phyloP scores from a whole-genome alignment of 2,113 vertebrate genomes.

The Clinocottus analis region DNA sequence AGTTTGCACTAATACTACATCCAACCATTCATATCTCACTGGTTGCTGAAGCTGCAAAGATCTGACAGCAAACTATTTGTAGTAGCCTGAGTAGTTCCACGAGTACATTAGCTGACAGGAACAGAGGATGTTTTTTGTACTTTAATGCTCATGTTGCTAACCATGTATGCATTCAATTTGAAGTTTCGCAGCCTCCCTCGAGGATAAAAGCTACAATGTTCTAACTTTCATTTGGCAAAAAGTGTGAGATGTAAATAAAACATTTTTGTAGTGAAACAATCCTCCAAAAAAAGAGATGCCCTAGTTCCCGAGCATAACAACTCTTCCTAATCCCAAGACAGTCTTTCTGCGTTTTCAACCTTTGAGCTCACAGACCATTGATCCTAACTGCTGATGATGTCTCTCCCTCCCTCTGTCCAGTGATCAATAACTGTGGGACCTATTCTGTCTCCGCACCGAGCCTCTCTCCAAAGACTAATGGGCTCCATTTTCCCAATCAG shows the following conservation, averaged over 20 bases:
- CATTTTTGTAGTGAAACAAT: neutral
- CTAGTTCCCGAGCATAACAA: neutral
- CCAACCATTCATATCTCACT: neutral
- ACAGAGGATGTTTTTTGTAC: neutral
- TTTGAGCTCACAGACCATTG: slow-evolving; percentile 46
- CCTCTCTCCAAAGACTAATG: slow-evolving; percentile 60
- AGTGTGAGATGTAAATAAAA: neutral
- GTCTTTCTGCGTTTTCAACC: slow-evolving; percentile 46
- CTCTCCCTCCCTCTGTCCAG: slow-evolving; percentile 35
- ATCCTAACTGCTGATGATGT: slow-evolving; percentile 57
- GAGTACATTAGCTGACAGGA: neutral
- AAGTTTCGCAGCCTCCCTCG: neutral
- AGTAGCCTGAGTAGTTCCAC: neutral
- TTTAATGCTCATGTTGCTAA: neutral
- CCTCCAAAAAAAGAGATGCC: neutral
- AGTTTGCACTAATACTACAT: neutral
- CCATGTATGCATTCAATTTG: neutral
- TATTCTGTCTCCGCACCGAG: slow-evolving; percentile 41
- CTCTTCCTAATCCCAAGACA: slow-evolving; percentile 7
- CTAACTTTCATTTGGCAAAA: neutral
- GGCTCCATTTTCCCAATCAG: slow-evolving; percentile 58
- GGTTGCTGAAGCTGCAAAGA: neutral
- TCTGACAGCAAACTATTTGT: neutral
- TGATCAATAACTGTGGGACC: slow-evolving; percentile 66
- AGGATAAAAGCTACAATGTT: neutral